Conservation (phyloP, 2,888 invertebrate species). For the Erynnis tages region DNA sequence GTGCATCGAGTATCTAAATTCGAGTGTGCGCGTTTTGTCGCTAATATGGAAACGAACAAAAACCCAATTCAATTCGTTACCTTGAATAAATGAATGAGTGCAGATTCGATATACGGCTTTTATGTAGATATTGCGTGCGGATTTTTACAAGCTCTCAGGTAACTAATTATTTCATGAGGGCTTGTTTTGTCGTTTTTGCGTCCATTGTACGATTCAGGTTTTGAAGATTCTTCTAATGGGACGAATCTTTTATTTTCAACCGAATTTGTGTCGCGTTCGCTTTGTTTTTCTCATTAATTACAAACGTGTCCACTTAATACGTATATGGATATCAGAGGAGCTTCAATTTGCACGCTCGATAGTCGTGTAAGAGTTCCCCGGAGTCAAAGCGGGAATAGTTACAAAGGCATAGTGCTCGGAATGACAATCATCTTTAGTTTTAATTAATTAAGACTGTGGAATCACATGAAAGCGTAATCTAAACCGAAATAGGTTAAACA, state of each 20-base stretch:
- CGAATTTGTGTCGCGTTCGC: constrained; percentile 20
- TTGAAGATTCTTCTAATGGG: constrained; percentile 27
- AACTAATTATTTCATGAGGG: constrained; percentile 26
- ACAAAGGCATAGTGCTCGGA: constrained; percentile 17
- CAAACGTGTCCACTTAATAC: constrained; percentile 17
- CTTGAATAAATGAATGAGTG: constrained; percentile 34
- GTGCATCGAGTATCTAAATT: constrained; percentile 48
- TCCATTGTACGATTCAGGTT: constrained; percentile 24
- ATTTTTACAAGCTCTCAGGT: constrained; percentile 24
- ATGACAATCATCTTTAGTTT: constrained; percentile 38
- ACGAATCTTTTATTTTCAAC: constrained; percentile 23
- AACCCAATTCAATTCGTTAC: constrained; percentile 33
- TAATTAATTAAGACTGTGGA: constrained; percentile 65
- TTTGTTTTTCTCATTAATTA: constrained; percentile 24
- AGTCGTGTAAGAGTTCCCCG: constrained; percentile 29
- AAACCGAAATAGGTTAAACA: constrained; percentile 79
- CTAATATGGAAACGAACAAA: constrained; percentile 41
- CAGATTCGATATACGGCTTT: constrained; percentile 15
- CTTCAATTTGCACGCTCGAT: constrained; percentile 32
- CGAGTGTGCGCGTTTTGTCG: constrained; percentile 42
- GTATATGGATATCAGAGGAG: constrained; percentile 13
- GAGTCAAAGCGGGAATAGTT: constrained; percentile 29
- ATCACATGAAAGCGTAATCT: constrained; percentile 72
- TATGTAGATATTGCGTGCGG: constrained; percentile 11
- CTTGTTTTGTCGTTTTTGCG: constrained; percentile 24